Evolutionary conservation across 1,140 invertebrate species (phyloP), one percentile per base, ranked within the genome.

Genomic region (Charaxes varanes): DNA sequence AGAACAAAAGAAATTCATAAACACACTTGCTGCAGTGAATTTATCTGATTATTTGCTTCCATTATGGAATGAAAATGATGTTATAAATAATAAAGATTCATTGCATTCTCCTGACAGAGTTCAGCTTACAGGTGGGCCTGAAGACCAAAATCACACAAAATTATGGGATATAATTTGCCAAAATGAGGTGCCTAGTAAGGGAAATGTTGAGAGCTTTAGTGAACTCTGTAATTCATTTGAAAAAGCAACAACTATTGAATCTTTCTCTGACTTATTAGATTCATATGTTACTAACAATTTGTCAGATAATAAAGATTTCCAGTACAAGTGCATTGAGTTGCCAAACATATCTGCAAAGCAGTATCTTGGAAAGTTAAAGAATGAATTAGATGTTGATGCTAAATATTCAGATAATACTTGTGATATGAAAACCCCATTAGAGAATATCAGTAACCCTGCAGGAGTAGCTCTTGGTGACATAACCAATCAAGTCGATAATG

Each of bases 111-210:
- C n/a, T n/a, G n/a, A n/a, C n/a, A n/a, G n/a, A n/a, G n/a, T n/a
- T n/a, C n/a, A n/a, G n/a, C n/a, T n/a, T 10, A 86, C 88, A 22
- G 89, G 92, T 61, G 89, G 90, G 13, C 88, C 91, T 14, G 89
- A 94, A 86, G 92, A 47, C 24, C 30, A 34, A 30, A 26, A 41
- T 26, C 22, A 22, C 41, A 11, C 37, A 30, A 36, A 60, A 26
- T 28, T 77, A 14, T 74, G 68, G 62, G 22, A 67, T 34, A 32
- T 42, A 26, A 56, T 49, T 34, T 27, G 37, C 42, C 26, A 53
- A 16, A 35, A 26, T 8, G 23, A 37, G 8, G 33, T 23, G 14
- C 18, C 13, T 27, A 34, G 46, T 12, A 30, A 40, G 5, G 6
- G 8, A 34, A 31, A 28, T 33, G 17, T 68, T 14, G 56, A 69